Evolutionary conservation across 2,113 vertebrate species (phyloP).

Genomic region (Apeltes quadracus): DNA sequence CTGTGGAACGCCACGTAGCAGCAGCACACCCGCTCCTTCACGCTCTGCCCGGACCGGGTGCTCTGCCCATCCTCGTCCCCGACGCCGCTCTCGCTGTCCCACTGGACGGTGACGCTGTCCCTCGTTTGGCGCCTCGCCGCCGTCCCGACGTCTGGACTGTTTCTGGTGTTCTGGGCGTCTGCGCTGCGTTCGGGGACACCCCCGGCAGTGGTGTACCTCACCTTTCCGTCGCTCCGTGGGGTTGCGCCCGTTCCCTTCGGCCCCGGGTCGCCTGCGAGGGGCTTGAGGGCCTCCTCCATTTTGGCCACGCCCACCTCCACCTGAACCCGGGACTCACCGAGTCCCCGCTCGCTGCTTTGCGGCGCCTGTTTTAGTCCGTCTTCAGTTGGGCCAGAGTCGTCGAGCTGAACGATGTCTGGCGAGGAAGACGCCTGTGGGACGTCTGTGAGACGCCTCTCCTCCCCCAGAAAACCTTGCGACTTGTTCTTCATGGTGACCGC

Average conservation of each 20-base stretch:
- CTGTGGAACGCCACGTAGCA: constrained; percentile 69
- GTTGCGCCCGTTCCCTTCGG: constrained; percentile 4
- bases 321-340: background rate
- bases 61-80: constrained; percentile 25
- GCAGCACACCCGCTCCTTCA: constrained; percentile 60
- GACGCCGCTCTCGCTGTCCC: constrained; percentile 6
- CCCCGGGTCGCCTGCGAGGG: constrained; percentile 21
- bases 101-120: constrained; percentile 25
- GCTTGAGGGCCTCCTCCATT: constrained; percentile 24
- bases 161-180: background rate
- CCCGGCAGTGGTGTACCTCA: background rate
- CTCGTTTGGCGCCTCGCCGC: constrained; percentile 38
- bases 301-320: constrained; percentile 61
- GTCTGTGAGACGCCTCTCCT: too few species aligned
- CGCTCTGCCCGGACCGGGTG: constrained; percentile 46
- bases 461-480: constrained; percentile 10
- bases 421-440: background rate
- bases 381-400: constrained; percentile 20
- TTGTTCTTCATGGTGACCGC: constrained; percentile 52
- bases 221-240: constrained; percentile 14
- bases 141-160: too few species aligned
- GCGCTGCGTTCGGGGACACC: constrained; percentile 1
- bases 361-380: background rate
- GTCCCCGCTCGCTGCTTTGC: constrained; percentile 5
- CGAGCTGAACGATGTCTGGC: constrained; percentile 39